Base-by-base conservation (phyloP, 2,888 invertebrate species). In the Trissoscelio sp. region DNA sequence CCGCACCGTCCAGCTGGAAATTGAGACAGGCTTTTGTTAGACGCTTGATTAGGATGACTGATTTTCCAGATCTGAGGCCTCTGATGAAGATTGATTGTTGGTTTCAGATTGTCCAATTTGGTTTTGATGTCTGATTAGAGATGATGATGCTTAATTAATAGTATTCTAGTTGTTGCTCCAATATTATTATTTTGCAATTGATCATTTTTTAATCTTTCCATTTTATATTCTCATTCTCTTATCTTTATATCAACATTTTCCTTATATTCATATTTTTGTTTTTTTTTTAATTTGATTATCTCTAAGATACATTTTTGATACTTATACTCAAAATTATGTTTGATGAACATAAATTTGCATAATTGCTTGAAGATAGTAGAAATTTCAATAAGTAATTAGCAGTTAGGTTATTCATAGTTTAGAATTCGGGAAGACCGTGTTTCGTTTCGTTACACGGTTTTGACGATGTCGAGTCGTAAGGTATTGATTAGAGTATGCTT, bases 1-100 rank as follows among this genome's bases (percentile, higher is more conserved):
- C 77, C 60, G 53, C 69, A 60, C 22, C 11, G 46, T 55, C 42
- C 67, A 51, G 44, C 24, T 44, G 60, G 53, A 53, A 77, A 77
- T 44, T 51, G 67, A 69, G 53, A 67, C n/a, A 34, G 14, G 39
- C 18, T 42, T 53, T 44, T 55, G 62, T 57, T 11, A 51, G 53
- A 28, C 34, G 31, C 12, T 73, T 62, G 16, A 62, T 73, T 55
- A 34, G 55, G 34, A 57, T 57, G 64, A 64, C 53, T 22, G 64
- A 64, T 34, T 74, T 46, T 20, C 2, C 55, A n/a, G 7, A 31
- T 31, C 24, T 53, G 39, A 31, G 20, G 37, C 7, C 12, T 72
- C 44, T 2, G 39, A 6, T 48, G 64, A 16, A 22, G n/a, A 64
- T 42, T 53, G 67, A 67, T 67, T 72, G 48, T 16, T 12, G 24